Evolutionary conservation across 2,888 invertebrate species (phyloP).

Genomic region (Andricus curvator): DNA sequence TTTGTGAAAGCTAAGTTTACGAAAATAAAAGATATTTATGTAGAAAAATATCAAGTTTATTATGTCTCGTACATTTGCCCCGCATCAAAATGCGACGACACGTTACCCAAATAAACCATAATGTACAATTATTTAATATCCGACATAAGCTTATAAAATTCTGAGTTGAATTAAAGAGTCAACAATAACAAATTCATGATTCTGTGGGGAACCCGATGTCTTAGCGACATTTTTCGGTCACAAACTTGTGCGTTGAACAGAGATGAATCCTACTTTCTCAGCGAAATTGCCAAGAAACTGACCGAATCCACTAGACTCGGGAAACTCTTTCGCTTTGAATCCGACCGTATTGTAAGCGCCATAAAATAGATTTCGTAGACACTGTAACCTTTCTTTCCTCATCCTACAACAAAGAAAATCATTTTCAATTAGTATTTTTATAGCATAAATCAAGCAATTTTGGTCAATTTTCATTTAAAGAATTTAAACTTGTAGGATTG

Average conservation of each 20-base stretch:
- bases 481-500: no score
- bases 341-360: conserved; percentile 81
- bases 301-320: conserved; percentile 79
- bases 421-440: not conserved
- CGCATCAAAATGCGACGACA: conserved; percentile 62
- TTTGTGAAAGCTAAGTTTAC: conserved; percentile 51
- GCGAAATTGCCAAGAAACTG: conserved; percentile 81
- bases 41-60: conserved; percentile 77
- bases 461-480: no score
- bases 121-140: conserved; percentile 64
- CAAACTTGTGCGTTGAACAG: conserved; percentile 75
- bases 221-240: conserved; percentile 63
- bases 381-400: conserved; percentile 80
- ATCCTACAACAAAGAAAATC: conserved; percentile 67
- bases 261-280: conserved; percentile 81
- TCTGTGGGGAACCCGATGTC: conserved; percentile 47
- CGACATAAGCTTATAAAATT: conserved; percentile 58
- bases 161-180: conserved; percentile 61
- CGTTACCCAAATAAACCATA: conserved; percentile 66
- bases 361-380: conserved; percentile 81
- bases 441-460: not conserved
- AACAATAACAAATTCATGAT: conserved; percentile 63
- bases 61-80: conserved; percentile 63
- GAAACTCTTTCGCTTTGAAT: conserved; percentile 79
- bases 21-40: conserved; percentile 63